These are phyloP conservation scores for Therioaphis trifolii DNA, from an alignment of 2,888 invertebrate species.

Conservation along the genomic window DNA sequence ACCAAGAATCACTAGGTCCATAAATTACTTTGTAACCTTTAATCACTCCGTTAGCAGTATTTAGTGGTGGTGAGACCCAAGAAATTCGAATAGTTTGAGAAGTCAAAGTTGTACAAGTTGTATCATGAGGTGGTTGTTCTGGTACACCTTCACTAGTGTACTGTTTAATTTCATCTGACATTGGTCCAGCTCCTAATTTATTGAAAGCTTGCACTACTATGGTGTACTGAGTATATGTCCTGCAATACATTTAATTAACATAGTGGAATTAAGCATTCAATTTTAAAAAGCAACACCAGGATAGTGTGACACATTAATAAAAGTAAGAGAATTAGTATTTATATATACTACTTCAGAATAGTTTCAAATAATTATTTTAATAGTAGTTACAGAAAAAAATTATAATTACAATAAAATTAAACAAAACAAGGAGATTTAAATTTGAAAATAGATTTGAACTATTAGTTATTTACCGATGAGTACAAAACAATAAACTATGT, in stretches of 20 bases:
- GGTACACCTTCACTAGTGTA: conserved; percentile 95
- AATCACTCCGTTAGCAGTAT: conserved; percentile 92
- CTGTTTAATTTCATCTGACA: conserved; percentile 87
- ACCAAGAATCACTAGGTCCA: conserved; percentile 91
- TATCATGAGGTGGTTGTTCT: conserved; percentile 91
- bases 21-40: conserved; percentile 96
- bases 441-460: too few species aligned
- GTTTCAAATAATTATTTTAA: too few species aligned
- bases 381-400: too few species aligned
- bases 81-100: conserved; percentile 94
- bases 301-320: background rate
- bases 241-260: conserved; percentile 68
- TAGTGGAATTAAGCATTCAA: background rate
- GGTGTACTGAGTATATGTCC: conserved; percentile 95
- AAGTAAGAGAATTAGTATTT: background rate
- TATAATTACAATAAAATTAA: too few species aligned
- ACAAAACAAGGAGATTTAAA: too few species aligned
- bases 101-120: conserved; percentile 90
- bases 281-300: background rate
- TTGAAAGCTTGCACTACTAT: conserved; percentile 96
- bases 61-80: conserved; percentile 93
- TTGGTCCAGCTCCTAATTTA: conserved; percentile 91
- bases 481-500: too few species aligned
- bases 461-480: too few species aligned
- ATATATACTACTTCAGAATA: too few species aligned